Conservation (phyloP, 2,113 vertebrate genomes). For the Lophius piscatorius region DNA sequence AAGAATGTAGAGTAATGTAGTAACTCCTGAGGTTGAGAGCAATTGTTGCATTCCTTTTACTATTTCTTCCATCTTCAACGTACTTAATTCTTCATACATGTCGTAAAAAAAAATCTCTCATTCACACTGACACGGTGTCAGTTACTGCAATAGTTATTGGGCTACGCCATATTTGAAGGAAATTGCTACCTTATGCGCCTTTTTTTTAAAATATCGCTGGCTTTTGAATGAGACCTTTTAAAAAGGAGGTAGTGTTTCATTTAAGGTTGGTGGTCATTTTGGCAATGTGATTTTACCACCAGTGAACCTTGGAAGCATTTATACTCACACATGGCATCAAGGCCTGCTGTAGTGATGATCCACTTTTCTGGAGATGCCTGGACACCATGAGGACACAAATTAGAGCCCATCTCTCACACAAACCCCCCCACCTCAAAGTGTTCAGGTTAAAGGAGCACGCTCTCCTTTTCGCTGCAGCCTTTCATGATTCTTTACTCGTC, state of each 20-base stretch:
- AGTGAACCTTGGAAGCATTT: conserved; percentile 76
- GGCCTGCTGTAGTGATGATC: conserved; percentile 76
- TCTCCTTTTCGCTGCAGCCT: conserved; percentile 59
- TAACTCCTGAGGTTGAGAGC: conserved; percentile 12
- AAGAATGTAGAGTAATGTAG: conserved; percentile 19
- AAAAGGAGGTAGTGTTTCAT: conserved; percentile 75
- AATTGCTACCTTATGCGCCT: conserved; percentile 77
- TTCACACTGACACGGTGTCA: conserved; percentile 64
- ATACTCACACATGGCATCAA: conserved; percentile 82
- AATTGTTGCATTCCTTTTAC: conserved; percentile 21
- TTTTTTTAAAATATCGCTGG: conserved; percentile 49
- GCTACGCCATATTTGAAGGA: conserved; percentile 73
- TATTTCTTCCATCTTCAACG: conserved; percentile 29
- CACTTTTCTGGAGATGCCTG: conserved; percentile 74
- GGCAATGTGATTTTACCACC: conserved; percentile 74
- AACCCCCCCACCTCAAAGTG: conserved; percentile 56
- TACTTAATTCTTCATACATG: conserved; percentile 37
- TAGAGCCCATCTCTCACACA: conserved; percentile 74
- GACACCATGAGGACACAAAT: conserved; percentile 79
- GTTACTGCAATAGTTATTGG: conserved; percentile 71
- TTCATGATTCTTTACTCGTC: conserved; percentile 75
- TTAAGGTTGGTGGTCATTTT: conserved; percentile 79
- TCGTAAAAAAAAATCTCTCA: conserved; percentile 44
- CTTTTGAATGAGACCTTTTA: conserved; percentile 76
- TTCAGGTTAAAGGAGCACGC: conserved; percentile 60